Evolutionary conservation across 2,797 vertebrate genomes (phyloP).

Genomic region (Potorous gilbertii): DNA sequence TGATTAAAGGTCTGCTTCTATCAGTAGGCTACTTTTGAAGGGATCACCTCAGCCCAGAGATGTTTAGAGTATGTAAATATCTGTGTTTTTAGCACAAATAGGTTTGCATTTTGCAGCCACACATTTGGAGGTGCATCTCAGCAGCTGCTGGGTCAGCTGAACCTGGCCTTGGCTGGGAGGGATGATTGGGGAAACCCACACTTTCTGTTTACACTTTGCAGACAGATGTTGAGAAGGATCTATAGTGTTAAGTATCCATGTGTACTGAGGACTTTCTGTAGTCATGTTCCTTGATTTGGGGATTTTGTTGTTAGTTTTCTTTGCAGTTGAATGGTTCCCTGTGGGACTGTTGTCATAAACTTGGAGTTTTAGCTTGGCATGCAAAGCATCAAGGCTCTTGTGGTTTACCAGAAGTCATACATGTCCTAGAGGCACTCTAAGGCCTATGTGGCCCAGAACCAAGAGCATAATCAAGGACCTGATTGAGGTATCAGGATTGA

Average conservation of each 20-base stretch:
- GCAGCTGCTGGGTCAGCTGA: slow-evolving; percentile 70
- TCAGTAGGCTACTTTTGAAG: slow-evolving; percentile 50
- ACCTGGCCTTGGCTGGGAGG: slow-evolving; percentile 71
- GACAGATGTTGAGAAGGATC: slow-evolving; percentile 74
- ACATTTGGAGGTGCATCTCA: slow-evolving; percentile 67
- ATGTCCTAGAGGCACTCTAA: neutral
- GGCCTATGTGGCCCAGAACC: neutral
- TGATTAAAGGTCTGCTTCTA: slow-evolving; percentile 59
- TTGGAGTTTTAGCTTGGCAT: neutral
- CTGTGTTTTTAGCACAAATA: slow-evolving; percentile 67
- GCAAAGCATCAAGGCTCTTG: neutral
- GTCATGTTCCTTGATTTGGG: slow-evolving; percentile 75
- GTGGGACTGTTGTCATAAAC: slow-evolving; percentile 42
- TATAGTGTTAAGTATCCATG: slow-evolving; percentile 63
- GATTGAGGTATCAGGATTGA: neutral
- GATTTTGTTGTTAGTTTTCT: slow-evolving; percentile 49
- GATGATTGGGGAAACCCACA: slow-evolving; percentile 63
- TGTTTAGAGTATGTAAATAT: slow-evolving; percentile 52
- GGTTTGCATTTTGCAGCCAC: slow-evolving; percentile 71
- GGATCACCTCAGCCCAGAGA: slow-evolving; percentile 30
- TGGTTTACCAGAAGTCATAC: neutral
- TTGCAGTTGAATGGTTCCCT: slow-evolving; percentile 55
- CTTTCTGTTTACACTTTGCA: slow-evolving; percentile 73
- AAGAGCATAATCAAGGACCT: neutral
- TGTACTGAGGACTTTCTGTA: slow-evolving; percentile 68